These are phyloP conservation scores for Tolmerus cingulatus DNA, from an alignment of 2,888 invertebrate species.

Conservation along the genomic window DNA sequence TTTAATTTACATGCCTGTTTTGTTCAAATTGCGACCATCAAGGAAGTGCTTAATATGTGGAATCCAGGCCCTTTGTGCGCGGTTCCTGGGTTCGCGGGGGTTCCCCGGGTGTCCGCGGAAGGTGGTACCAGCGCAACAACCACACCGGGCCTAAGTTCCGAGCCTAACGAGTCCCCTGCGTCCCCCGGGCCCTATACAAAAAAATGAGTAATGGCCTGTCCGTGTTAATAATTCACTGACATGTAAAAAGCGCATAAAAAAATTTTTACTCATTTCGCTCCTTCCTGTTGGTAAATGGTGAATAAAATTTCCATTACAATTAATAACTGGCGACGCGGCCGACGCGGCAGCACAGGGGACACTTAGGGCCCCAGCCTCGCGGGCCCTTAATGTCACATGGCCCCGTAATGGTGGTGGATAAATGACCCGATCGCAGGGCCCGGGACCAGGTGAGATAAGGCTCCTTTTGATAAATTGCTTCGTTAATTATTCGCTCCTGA, in stretches of 20 bases:
- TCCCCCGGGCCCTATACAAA: background rate
- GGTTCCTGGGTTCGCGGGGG: background rate
- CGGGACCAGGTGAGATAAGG: constrained; percentile 38
- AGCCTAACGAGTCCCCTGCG: constrained; percentile 12
- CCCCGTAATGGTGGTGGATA: constrained; percentile 32
- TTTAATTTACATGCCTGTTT: constrained; percentile 28
- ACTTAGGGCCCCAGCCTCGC: background rate
- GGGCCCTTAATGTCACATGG: constrained; percentile 23
- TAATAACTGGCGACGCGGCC: constrained; percentile 42
- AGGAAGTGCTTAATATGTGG: constrained; percentile 27
- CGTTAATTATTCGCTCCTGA: constrained; percentile 42
- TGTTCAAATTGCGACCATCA: constrained; percentile 32
- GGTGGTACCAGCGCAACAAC: background rate
- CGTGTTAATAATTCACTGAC: constrained; percentile 49
- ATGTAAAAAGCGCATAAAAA: constrained; percentile 49
- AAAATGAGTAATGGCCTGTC: constrained; percentile 49
- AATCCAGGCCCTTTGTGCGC: background rate
- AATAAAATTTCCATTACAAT: constrained; percentile 49
- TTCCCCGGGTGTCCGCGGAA: background rate
- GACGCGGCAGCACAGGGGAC: background rate
- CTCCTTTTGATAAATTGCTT: constrained; percentile 37
- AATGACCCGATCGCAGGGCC: constrained; percentile 28
- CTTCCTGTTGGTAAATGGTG: constrained; percentile 47
- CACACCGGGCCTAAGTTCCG: background rate
- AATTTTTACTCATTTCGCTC: constrained; percentile 41